Base-by-base conservation (phyloP, 2,888 invertebrate genomes). In the Andrena camellia region DNA sequence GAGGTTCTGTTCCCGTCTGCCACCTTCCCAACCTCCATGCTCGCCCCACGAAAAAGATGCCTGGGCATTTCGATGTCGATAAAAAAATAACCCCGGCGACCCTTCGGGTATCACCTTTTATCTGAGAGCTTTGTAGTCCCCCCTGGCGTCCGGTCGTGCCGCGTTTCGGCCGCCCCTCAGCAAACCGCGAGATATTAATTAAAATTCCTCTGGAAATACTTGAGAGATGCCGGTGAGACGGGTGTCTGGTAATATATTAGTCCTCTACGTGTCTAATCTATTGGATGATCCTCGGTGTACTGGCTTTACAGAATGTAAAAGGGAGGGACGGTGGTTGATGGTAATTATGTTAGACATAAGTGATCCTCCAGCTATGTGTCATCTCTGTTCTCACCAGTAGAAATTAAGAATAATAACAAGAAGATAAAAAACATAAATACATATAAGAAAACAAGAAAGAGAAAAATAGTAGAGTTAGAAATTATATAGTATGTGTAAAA, bases 171-270 rank as follows among this genome's bases (percentile, higher is more conserved):
- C 48, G 64, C 76, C 80, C 26, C 59, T 67, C 81, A 71, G 74
- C 67, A 71, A 80, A 87, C 83, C 70, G 63, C 84, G 86, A 81
- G 86, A 87, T 89, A 90, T 91, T 92, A 91, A 92, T 92, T 91
- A 92, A 92, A 92, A 91, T 91, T 91, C 90, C 88, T 81, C 76
- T 10, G 81, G 81, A 86, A 90, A 92, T 91, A 90, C 87, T 90
- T 85, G 72, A 76, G 71, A 64, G 67, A 26, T n/a, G 52, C 17
- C 5, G 17, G 54, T 6, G 62, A 20, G 62, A 54, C 42, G 69
- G 23, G n/a, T 69, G 23, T 42, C 33, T 54, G 35, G 2, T 52
- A 42, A 63, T 29, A 33, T 31, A 31, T 73, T 48, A 26, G 29
- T n/a, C 35, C 62, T 42, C 35, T 64, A 59, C 54, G 31, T 57